Conservation (phyloP, 2,888 invertebrate species). For the Hydrotaea cyrtoneurina region DNA sequence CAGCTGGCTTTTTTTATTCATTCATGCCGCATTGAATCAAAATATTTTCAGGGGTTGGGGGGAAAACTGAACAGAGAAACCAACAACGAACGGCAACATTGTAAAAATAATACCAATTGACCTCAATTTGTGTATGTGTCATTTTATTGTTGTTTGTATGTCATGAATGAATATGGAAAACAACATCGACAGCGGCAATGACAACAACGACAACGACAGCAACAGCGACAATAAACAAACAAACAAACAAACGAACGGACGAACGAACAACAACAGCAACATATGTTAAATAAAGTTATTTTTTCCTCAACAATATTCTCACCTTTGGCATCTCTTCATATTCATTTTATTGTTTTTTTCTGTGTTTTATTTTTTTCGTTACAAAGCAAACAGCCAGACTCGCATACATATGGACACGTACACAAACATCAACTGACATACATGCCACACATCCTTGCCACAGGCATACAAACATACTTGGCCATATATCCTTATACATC, state of each 20-base stretch:
- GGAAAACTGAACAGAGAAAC: constrained; percentile 12
- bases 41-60: constrained; percentile 14
- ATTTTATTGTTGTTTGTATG: constrained; percentile 46
- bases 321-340: constrained; percentile 61
- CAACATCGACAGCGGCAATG: background rate
- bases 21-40: background rate
- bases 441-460: no score
- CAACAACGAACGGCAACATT: background rate
- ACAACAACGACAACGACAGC: background rate
- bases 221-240: no score
- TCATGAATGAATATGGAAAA: background rate
- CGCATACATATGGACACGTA: constrained; percentile 1
- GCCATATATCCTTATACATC: background rate
- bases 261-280: constrained; percentile 3
- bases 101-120: constrained; percentile 60
- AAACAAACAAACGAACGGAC: background rate
- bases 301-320: constrained; percentile 48
- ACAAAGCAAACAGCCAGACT: constrained; percentile 2
- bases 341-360: constrained; percentile 49
- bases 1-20: background rate
- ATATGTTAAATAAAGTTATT: constrained; percentile 50
- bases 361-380: no score
- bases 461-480: background rate
- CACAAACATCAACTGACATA: background rate
- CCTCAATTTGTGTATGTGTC: constrained; percentile 62